A percentile compares a stretch with the other conserved stretches of the same genome.
phyloP scores from a whole-genome alignment of 2,113 vertebrate genomes.

The Casuarius casuarius region DNA sequence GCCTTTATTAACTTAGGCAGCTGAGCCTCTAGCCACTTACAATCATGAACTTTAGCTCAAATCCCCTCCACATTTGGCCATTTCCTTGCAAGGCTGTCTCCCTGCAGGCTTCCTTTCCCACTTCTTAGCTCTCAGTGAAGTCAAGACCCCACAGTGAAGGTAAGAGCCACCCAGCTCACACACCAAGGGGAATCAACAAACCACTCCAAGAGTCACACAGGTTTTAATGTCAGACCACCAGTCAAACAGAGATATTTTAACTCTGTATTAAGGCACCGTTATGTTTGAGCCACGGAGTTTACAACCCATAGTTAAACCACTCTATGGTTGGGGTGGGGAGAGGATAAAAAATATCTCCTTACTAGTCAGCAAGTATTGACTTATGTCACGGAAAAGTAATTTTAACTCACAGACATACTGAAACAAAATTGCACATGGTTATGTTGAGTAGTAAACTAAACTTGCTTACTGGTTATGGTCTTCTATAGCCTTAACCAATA shows the following conservation, averaged over 20 bases:
- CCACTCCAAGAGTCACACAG: background rate
- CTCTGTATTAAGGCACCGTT: background rate
- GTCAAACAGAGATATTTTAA: background rate
- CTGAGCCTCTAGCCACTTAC: background rate
- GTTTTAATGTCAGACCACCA: background rate
- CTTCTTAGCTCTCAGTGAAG: background rate
- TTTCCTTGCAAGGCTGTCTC: background rate
- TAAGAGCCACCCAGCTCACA: background rate
- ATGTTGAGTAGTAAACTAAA: background rate
- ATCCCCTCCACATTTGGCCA: background rate
- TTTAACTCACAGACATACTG: background rate
- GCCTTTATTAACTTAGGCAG: background rate
- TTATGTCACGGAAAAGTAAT: background rate
- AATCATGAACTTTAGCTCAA: background rate
- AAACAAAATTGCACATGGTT: background rate
- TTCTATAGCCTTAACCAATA: background rate
- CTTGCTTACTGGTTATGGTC: background rate
- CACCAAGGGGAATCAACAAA: background rate
- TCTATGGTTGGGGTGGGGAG: background rate
- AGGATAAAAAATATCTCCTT: background rate
- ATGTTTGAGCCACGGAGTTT: background rate
- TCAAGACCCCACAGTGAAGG: background rate
- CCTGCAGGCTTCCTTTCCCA: background rate
- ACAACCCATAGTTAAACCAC: background rate
- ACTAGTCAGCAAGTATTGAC: background rate